Evolutionary conservation across 1,140 invertebrate genomes (phyloP), one percentile per base, ranked within the genome.

Genomic region (Drosophila burlai): DNA sequence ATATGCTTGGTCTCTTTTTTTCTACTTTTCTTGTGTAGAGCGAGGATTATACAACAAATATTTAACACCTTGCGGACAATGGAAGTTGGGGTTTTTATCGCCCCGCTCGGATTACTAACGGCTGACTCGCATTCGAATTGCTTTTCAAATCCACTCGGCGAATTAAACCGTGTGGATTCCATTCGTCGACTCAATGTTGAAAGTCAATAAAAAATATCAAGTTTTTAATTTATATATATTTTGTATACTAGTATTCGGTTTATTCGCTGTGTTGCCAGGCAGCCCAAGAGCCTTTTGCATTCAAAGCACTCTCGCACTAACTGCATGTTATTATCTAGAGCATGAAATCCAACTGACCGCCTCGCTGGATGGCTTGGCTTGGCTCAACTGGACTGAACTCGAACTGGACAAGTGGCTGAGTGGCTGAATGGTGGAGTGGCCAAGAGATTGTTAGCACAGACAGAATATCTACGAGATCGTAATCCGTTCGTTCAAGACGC

Each of bases 191-290:
- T 77, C 29, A 77, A 52, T 69, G 50, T 49, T 75, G 83, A 86
- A 86, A 86, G 83, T 86, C 83, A 80, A 86, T 86, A 86, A 86
- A 82, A 86, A 83, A 84, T 84, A 86, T 86, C 84, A 71, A 89
- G 83, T 86, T 86, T 86, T 61, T 68, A 66, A 59, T 47, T 54
- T 57, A 38, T 73, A 58, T 49, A 54, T 68, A 57, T 69, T 13
- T 66, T 50, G 61, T 77, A 4, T 36, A 55, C 13, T 54, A 36
- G 29, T 21, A 54, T 34, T 36, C 10, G 29, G 43, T 4, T 18
- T 49, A 11, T 49, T 50, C 4, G n/a, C 26, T 52, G 49, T 60
- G 78, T 71, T 75, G 68, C 74, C 68, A 68, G 72, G 69, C 47
- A 38, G 52, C 67, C 50, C 40, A 26, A 80, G 80, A 63, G 42